Conservation (phyloP, 2,797 vertebrate genomes). For the Leuciscus waleckii region DNA sequence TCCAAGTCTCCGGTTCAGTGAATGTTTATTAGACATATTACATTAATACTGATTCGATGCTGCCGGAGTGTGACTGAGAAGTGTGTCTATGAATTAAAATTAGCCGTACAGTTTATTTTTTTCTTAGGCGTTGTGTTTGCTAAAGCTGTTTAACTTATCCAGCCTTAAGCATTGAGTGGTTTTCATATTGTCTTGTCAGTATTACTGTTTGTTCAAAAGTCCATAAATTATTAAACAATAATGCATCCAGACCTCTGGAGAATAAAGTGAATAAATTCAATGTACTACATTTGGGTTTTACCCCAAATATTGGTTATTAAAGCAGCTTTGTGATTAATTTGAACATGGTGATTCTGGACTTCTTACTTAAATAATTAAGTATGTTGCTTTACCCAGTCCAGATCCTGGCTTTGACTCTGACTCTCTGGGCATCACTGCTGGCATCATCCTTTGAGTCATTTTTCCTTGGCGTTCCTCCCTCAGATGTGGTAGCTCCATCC, state of each 20-base stretch:
- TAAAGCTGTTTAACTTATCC: neutral
- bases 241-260: neutral
- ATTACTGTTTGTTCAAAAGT: conserved; percentile 6
- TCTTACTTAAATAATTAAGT: neutral
- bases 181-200: neutral
- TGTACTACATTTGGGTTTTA: neutral
- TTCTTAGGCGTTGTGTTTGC: neutral
- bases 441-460: conserved; percentile 74
- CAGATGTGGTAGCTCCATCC: conserved; percentile 73
- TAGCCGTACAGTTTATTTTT: neutral
- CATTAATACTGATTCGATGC: conserved; percentile 15
- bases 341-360: neutral
- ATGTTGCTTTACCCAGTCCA: conserved; percentile 72
- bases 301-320: neutral
- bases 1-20: neutral
- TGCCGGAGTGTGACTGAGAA: conserved; percentile 31
- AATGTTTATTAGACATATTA: conserved; percentile 22
- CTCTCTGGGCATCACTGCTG: conserved; percentile 70
- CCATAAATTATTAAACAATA: conserved; percentile 1
- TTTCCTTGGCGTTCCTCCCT: conserved; percentile 76
- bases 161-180: neutral
- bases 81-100: conserved; percentile 11
- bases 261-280: neutral
- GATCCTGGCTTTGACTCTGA: conserved; percentile 68
- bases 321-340: neutral